Evolutionary conservation across 1,140 invertebrate species (phyloP).

Genomic region (Drosophila tsacasi): DNA sequence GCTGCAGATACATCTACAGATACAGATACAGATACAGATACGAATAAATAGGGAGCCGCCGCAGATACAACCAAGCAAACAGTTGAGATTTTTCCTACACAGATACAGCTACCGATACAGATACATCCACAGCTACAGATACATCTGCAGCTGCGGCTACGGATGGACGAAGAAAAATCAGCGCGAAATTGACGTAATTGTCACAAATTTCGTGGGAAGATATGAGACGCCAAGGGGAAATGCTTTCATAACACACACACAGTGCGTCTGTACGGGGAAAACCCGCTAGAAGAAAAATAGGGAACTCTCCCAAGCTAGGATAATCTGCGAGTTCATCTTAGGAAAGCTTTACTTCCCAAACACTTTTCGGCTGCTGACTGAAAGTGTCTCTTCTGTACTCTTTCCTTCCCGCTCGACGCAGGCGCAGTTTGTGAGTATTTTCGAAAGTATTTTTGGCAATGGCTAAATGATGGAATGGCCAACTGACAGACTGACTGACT

Average conservation of each 20-base stretch:
- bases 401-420: slow-evolving; percentile 45
- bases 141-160: slow-evolving; percentile 1
- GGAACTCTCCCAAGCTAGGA: not conserved
- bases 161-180: slow-evolving; percentile 65
- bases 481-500: slow-evolving; percentile 50
- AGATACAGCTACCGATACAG: slow-evolving; percentile 13
- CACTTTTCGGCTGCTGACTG: slow-evolving; percentile 4
- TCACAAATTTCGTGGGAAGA: slow-evolving; percentile 64
- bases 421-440: slow-evolving; percentile 44
- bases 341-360: slow-evolving; percentile 21
- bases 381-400: slow-evolving; percentile 5
- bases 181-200: slow-evolving; percentile 80
- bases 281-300: not conserved
- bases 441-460: slow-evolving; percentile 43
- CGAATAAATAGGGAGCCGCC: slow-evolving; percentile 7
- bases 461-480: slow-evolving; percentile 51
- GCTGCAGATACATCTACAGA: slow-evolving; percentile 57
- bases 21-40: slow-evolving; percentile 21
- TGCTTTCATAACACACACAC: slow-evolving; percentile 14
- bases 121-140: not conserved
- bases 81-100: slow-evolving; percentile 33
- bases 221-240: slow-evolving; percentile 22
- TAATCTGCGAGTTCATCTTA: not conserved
- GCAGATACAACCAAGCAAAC: slow-evolving; percentile 19
- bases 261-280: not conserved